Evolutionary conservation across 1,140 invertebrate species (phyloP).

Genomic region (Thalassaphorura encarpata): DNA sequence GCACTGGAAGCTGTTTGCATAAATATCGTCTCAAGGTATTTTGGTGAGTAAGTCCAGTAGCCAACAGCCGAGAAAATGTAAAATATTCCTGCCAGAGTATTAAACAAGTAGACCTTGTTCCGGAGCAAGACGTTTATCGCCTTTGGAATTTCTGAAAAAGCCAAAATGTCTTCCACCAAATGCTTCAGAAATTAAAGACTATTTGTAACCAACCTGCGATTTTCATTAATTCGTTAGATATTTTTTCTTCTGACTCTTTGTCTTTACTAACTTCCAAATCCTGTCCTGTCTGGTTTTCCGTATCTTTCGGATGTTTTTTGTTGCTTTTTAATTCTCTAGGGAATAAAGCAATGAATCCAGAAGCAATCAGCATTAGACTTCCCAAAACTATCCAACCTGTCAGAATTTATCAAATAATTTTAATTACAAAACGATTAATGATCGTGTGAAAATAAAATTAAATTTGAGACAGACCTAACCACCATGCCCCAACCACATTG

Average conservation of each 20-base stretch:
- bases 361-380: constrained; percentile 48
- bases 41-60: constrained; percentile 64
- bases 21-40: constrained; percentile 65
- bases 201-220: background rate
- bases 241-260: too few relatives aligned
- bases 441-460: background rate
- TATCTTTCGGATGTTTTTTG: too few relatives aligned
- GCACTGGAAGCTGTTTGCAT: constrained; percentile 58
- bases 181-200: background rate
- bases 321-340: constrained; percentile 41
- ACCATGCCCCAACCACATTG: constrained; percentile 69
- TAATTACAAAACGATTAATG: background rate
- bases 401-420: background rate
- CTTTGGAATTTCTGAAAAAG: constrained; percentile 35
- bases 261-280: too few relatives aligned
- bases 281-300: background rate
- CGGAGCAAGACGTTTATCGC: constrained; percentile 51
- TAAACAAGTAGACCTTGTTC: constrained; percentile 57
- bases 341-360: constrained; percentile 50
- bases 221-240: background rate
- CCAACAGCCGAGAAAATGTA: constrained; percentile 61
- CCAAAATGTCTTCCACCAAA: background rate
- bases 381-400: constrained; percentile 58
- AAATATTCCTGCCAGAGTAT: constrained; percentile 55
- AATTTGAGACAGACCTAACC: constrained; percentile 42